A percentile compares a stretch with the other conserved stretches of the same genome.
Conservation (phyloP, 1,140 invertebrate genomes). For the Aphelinus certus region DNA sequence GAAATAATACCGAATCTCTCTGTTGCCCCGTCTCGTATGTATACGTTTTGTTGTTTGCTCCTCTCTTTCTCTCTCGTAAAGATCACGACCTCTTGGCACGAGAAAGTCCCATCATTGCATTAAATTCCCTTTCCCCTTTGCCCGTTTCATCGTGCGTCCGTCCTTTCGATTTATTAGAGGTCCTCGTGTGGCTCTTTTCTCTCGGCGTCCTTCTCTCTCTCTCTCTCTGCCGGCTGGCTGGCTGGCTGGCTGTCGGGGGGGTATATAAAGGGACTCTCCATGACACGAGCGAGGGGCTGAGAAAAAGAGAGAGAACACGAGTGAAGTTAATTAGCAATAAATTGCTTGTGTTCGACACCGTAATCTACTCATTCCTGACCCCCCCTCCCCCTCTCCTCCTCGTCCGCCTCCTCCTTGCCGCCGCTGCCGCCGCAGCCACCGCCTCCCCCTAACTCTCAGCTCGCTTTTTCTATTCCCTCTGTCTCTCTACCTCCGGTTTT, state of each 20-base stretch:
- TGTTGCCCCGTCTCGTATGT: slow-evolving; percentile 32
- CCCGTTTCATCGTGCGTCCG: slow-evolving; percentile 39
- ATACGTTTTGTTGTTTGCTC: slow-evolving; percentile 32
- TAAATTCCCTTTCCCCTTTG: slow-evolving; percentile 43
- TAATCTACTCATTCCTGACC: slow-evolving; percentile 38
- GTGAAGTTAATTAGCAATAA: slow-evolving; percentile 51
- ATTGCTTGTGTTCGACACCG: slow-evolving; percentile 46
- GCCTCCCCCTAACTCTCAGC: not conserved
- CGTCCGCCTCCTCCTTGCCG: not conserved
- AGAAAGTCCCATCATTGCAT: slow-evolving; percentile 55
- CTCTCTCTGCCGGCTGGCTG: not conserved
- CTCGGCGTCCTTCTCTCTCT: slow-evolving; percentile 9
- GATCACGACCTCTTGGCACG: slow-evolving; percentile 56
- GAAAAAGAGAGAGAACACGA: slow-evolving; percentile 20
- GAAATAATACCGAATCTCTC: slow-evolving; percentile 18
- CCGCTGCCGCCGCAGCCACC: not conserved
- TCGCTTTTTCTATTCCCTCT: slow-evolving; percentile 18
- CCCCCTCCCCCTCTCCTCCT: not conserved
- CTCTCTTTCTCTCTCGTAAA: slow-evolving; percentile 41
- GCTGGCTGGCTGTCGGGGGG: not conserved
- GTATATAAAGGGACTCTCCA: slow-evolving; percentile 31
- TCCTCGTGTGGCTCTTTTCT: slow-evolving; percentile 45
- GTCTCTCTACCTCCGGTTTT: slow-evolving; percentile 11
- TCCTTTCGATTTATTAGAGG: slow-evolving; percentile 54
- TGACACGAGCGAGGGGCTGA: slow-evolving; percentile 21